Base-by-base conservation (phyloP, 2,113 vertebrate species). In the Antigone vipio region DNA sequence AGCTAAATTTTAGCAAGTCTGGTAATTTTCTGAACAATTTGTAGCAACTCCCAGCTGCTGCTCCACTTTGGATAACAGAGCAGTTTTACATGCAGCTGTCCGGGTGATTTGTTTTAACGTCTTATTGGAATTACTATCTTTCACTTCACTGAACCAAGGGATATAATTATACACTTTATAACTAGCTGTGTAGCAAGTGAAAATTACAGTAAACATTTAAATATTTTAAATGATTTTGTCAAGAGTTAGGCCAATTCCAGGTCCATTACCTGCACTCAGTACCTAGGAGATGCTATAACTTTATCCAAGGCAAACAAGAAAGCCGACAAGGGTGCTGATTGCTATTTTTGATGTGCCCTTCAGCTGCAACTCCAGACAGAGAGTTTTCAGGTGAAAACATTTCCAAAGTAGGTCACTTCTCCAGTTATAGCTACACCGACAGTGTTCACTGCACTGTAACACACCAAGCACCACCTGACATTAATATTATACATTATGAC, bases 201-300 rank as follows among this genome's bases (percentile, higher is more conserved):
- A 92, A 89, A 91, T 75, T 78, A 44, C 32, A 74, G 87, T n/a
- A 95, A 92, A 91, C 56, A 75, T 71, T 44, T 67, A 29, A 92
- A 86, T 81, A 84, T 90, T 81, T 86, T 60, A 89, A 87, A 68
- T 68, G 47, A 35, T 63, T 63, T 27, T 86, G 59, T 67, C 68
- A 71, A 84, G 38, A 59, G 21, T 71, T 50, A 77, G 59, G n/a
- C 29, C 55, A 78, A 17, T 74, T 95, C 45, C 42, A 55, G 11
- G 26, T 52, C 50, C 4, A 5, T 9, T 42, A 50, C 20, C 27
- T 42, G 6, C 2, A 4, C 10, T 84, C 77, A 22, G 26, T 44
- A 47, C 68, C 29, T 74, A 32, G 15, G 47, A 91, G 44, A 59
- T 0, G 2, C 26, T 63, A 38, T 38, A 84, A 63, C 26, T 62